These are phyloP conservation scores for Acrossocheilus fasciatus DNA, from an alignment of 2,797 vertebrate species.

Conservation along the genomic window DNA sequence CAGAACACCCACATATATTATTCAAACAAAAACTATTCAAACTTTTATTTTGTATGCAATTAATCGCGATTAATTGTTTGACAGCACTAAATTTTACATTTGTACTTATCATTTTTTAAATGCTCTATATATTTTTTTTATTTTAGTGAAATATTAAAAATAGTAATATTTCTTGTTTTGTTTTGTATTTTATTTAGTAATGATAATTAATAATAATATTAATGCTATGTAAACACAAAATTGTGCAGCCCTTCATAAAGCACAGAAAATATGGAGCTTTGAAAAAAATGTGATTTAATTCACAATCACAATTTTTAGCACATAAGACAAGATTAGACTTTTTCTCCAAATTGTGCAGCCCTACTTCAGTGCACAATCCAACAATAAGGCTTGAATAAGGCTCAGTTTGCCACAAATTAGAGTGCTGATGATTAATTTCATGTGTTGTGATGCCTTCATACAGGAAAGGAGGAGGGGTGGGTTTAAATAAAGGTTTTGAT, in stretches of 20 bases:
- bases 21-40: no score
- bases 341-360: not conserved
- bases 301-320: not conserved
- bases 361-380: no score
- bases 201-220: not conserved
- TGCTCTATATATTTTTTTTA: not conserved
- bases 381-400: not conserved
- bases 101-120: not conserved
- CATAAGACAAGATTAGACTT: not conserved
- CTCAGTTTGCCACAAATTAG: not conserved
- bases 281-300: not conserved
- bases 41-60: no score
- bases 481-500: constrained; percentile 16
- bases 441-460: constrained; percentile 15
- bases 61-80: no score
- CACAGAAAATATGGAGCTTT: not conserved
- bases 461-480: not conserved
- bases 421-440: constrained; percentile 23
- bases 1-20: no score
- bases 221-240: not conserved
- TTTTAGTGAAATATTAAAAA: not conserved
- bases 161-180: not conserved
- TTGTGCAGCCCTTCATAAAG: not conserved
- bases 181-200: no score
- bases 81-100: not conserved